These are phyloP conservation scores for Harpalus rufipes DNA, from an alignment of 2,888 invertebrate genomes.

Conservation along the genomic window DNA sequence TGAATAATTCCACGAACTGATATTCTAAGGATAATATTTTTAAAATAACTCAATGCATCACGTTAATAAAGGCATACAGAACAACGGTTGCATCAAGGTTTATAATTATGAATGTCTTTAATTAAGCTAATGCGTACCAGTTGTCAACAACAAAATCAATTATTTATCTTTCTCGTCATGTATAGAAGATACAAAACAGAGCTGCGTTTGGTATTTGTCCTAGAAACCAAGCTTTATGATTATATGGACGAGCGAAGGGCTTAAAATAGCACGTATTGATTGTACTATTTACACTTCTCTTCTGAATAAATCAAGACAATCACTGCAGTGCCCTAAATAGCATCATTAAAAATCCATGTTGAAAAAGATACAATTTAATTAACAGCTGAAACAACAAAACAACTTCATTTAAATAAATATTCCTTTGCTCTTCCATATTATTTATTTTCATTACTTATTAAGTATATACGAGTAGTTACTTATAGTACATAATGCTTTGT, in stretches of 20 bases:
- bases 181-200: not conserved
- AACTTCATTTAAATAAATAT: not conserved
- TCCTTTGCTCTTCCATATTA: too few relatives aligned
- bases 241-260: slow-evolving; percentile 26
- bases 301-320: slow-evolving; percentile 12
- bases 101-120: not conserved
- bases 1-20: too few relatives aligned
- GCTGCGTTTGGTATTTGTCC: slow-evolving; percentile 34
- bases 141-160: not conserved
- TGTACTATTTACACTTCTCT: slow-evolving; percentile 44
- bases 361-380: not conserved
- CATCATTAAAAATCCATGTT: not conserved
- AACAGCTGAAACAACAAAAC: not conserved
- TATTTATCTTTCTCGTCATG: not conserved
- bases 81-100: too few relatives aligned
- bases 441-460: too few relatives aligned
- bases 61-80: too few relatives aligned
- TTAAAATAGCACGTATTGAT: slow-evolving; percentile 51
- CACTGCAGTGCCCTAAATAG: not conserved
- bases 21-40: too few relatives aligned
- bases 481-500: too few relatives aligned
- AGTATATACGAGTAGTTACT: too few relatives aligned
- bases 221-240: slow-evolving; percentile 32
- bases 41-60: too few relatives aligned
- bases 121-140: not conserved